These are phyloP conservation scores for Spinus pinus DNA, from an alignment of 2,797 vertebrate species.

Conservation along the genomic window DNA sequence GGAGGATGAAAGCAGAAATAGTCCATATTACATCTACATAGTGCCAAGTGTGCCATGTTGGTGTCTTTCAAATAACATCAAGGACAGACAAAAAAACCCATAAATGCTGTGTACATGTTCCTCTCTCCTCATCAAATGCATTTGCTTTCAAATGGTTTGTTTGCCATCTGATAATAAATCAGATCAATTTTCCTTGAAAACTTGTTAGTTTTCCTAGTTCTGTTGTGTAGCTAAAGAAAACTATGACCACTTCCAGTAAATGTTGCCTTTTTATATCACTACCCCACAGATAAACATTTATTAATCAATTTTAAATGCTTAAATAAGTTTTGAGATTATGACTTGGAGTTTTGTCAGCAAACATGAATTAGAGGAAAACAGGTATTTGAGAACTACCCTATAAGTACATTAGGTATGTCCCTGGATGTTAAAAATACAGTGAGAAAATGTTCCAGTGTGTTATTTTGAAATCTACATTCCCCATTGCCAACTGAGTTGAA, in stretches of 20 bases:
- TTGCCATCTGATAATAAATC: not conserved
- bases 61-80: not conserved
- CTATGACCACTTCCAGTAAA: not conserved
- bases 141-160: not conserved
- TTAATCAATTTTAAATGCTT: not conserved
- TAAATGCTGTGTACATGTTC: not conserved
- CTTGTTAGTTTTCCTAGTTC: not conserved
- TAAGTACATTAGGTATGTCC: not conserved
- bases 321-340: not conserved
- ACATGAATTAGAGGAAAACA: not conserved
- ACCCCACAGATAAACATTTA: not conserved
- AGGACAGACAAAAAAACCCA: not conserved
- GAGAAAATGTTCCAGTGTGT: not conserved
- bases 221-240: not conserved
- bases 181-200: not conserved
- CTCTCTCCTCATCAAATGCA: not conserved
- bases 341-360: not conserved
- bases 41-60: not conserved
- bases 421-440: not conserved
- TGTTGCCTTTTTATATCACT: not conserved
- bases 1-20: not conserved
- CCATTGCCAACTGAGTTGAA: not conserved
- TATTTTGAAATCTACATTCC: not conserved
- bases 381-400: not conserved
- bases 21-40: not conserved